A percentile compares a stretch with the other conserved stretches of the same genome.
These are phyloP conservation scores for Catharus bicknelli DNA, from an alignment of 2,113 vertebrate species.

Conservation along the genomic window DNA sequence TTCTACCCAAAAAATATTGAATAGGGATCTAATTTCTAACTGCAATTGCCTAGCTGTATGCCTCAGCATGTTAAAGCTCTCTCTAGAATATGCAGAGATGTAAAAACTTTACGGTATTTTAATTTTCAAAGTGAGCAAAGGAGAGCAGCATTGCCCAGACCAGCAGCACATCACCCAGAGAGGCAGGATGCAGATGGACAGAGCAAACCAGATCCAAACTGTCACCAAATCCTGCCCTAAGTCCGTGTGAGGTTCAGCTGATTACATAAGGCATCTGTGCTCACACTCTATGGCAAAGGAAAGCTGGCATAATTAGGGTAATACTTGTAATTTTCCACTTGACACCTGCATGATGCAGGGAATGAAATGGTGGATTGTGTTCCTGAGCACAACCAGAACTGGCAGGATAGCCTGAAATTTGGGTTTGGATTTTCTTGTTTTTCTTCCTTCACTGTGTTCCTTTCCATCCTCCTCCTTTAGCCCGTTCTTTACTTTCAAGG, in stretches of 20 bases:
- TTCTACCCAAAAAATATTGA: not conserved
- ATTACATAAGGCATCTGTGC: constrained; percentile 43
- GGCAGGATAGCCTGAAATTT: not conserved
- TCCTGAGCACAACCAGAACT: not conserved
- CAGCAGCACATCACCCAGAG: not conserved
- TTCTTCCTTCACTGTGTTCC: constrained; percentile 29
- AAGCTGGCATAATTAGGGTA: constrained; percentile 15
- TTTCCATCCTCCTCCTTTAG: constrained; percentile 47
- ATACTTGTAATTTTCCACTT: constrained; percentile 38
- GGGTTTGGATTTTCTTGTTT: not conserved
- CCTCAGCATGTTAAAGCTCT: not conserved
- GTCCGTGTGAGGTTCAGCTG: not conserved
- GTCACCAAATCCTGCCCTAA: not conserved
- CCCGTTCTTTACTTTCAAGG: constrained; percentile 19
- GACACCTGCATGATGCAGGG: not conserved
- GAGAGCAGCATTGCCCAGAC: not conserved
- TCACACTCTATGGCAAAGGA: constrained; percentile 23
- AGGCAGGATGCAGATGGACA: not conserved
- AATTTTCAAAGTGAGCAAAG: not conserved
- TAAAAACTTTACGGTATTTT: not conserved
- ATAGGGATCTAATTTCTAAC: not conserved
- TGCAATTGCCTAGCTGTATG: not conserved
- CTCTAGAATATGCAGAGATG: not conserved
- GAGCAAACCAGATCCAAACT: not conserved
- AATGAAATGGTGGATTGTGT: not conserved